These are phyloP conservation scores for Coelogynopora nodosa DNA, from an alignment of 2,888 invertebrate species.

Conservation along the genomic window DNA sequence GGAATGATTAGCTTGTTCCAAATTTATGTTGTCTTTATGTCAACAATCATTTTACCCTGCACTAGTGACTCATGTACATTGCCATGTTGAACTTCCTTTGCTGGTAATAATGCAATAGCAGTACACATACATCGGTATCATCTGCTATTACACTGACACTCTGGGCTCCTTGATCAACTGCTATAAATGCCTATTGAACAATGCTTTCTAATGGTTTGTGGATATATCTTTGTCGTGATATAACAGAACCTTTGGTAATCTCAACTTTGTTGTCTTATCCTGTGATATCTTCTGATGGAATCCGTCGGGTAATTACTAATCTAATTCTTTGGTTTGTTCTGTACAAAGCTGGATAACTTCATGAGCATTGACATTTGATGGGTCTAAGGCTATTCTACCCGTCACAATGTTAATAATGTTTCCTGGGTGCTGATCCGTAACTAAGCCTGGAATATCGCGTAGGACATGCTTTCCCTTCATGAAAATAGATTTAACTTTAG, in stretches of 20 bases:
- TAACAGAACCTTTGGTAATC: slow-evolving; percentile 29
- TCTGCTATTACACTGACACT: neutral
- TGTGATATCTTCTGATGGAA: slow-evolving; percentile 30
- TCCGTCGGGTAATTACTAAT: neutral
- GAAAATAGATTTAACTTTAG: too few relatives aligned
- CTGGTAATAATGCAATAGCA: neutral
- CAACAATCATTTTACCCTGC: neutral
- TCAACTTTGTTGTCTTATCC: slow-evolving; percentile 1
- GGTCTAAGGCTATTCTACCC: neutral
- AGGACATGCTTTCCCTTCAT: slow-evolving; percentile 51
- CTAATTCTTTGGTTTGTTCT: neutral
- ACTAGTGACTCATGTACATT: neutral
- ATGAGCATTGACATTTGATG: neutral
- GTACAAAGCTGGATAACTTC: neutral
- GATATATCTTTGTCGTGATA: slow-evolving; percentile 41
- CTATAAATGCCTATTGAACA: slow-evolving; percentile 43
- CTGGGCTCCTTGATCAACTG: neutral
- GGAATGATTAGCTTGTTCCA: neutral
- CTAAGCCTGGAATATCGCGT: slow-evolving; percentile 48
- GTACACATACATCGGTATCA: slow-evolving; percentile 16
- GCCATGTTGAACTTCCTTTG: neutral
- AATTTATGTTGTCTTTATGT: neutral
- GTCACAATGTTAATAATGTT: neutral
- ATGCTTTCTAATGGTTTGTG: slow-evolving; percentile 49
- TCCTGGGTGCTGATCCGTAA: neutral